Conservation (phyloP, 1,140 invertebrate species). For the Pissodes strobi region DNA sequence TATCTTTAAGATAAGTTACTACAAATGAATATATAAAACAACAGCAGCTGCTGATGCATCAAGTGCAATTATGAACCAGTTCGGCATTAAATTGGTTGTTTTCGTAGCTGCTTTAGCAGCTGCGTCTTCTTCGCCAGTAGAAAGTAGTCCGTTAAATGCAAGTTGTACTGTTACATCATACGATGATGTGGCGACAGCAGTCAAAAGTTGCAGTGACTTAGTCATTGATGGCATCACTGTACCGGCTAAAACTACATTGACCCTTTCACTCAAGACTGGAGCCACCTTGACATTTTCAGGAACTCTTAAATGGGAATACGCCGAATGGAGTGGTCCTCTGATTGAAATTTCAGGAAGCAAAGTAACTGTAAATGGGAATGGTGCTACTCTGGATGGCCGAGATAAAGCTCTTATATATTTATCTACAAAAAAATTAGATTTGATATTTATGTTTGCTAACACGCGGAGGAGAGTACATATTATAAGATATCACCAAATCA, state of each 20-base stretch:
- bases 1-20: no score
- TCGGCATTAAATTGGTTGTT: no score
- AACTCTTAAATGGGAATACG: slow-evolving; percentile 19
- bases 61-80: no score
- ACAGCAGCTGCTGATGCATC: no score
- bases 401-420: no score
- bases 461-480: no score
- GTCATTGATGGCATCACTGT: slow-evolving; percentile 14
- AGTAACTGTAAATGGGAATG: slow-evolving; percentile 15
- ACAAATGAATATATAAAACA: no score
- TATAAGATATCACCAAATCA: no score
- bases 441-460: no score
- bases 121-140: no score
- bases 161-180: slow-evolving; percentile 16
- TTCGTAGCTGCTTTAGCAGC: background rate
- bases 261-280: slow-evolving; percentile 9
- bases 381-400: slow-evolving; percentile 8
- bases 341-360: slow-evolving; percentile 20
- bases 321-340: slow-evolving; percentile 29
- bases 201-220: slow-evolving; percentile 7
- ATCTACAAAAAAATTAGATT: no score
- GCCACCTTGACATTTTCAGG: slow-evolving; percentile 9
- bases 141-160: background rate
- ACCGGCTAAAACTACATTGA: slow-evolving; percentile 8
- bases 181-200: slow-evolving; percentile 9